Evolutionary conservation across 2,888 invertebrate genomes (phyloP), one percentile per base, ranked within the genome.

Genomic region (Caenorhabditis sp.): DNA sequence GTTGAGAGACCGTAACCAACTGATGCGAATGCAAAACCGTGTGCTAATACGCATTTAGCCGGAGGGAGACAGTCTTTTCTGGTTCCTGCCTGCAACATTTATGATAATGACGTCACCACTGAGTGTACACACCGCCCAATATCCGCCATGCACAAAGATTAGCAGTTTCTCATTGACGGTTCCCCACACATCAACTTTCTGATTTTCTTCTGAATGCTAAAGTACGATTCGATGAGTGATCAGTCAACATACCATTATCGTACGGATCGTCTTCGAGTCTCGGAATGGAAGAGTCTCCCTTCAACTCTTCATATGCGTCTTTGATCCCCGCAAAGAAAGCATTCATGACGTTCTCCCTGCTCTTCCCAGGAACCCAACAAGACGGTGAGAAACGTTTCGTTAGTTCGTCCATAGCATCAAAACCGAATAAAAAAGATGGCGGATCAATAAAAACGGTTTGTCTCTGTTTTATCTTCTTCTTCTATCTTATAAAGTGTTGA

Each of bases 81-180:
- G 2, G 26, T 27, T 35, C 68, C 68, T 15, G 30, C 62, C 72
- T 72, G 61, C 15, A 52, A 2, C 27, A 48, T n/a, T n/a, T n/a
- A n/a, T n/a, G n/a, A n/a, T n/a, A n/a, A n/a, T n/a, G n/a, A n/a
- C n/a, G n/a, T n/a, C n/a, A n/a, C n/a, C n/a, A n/a, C n/a, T n/a
- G n/a, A n/a, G n/a, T n/a, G n/a, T n/a, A n/a, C n/a, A n/a, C n/a
- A 75, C 78, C 72, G 66, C 68, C 79, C 79, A 81, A 32, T 78
- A 81, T 26, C 81, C 81, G 9, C 81, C 81, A 27, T 81, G 81
- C 17, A 81, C 13, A 24, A 74, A 75, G 7, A 81, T 77, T 20
- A 79, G 41, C 11, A 81, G 41, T n/a, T 68, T 66, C 5, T 74
- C 59, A 1, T 52, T 22, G 8, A 70, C 75, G 8, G 50, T 26